Conservation (phyloP, 2,888 invertebrate species). For the Mesorhabditis spiculigera region DNA sequence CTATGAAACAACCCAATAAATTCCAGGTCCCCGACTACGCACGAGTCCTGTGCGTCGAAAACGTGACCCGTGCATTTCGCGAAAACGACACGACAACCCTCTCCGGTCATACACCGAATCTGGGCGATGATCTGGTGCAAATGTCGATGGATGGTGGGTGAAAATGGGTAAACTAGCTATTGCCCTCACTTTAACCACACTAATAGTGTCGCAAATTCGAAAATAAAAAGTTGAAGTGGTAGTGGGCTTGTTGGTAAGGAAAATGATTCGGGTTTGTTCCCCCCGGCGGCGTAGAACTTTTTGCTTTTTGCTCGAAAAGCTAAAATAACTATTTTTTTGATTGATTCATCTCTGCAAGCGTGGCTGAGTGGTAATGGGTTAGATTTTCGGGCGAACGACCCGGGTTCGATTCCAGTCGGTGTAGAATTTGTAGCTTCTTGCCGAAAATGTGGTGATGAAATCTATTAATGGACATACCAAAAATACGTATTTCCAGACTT, state of each 20-base stretch:
- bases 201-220: neutral
- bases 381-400: no score
- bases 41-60: constrained; percentile 50
- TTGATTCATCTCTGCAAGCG: no score
- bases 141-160: constrained; percentile 48
- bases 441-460: neutral
- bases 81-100: constrained; percentile 53
- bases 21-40: constrained; percentile 36
- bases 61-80: constrained; percentile 49
- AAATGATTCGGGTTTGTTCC: no score
- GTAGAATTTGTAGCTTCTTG: no score
- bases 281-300: no score
- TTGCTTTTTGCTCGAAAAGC: no score
- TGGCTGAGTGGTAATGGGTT: no score
- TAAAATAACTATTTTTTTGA: no score
- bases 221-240: no score
- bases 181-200: neutral
- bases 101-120: constrained; percentile 47
- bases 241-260: no score
- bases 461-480: neutral
- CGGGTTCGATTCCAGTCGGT: no score
- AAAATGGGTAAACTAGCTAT: constrained; percentile 9
- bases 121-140: constrained; percentile 40
- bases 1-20: neutral
- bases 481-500: constrained; percentile 30